Evolutionary conservation across 2,113 vertebrate species (phyloP).

Genomic region (Ammodytes marinus): DNA sequence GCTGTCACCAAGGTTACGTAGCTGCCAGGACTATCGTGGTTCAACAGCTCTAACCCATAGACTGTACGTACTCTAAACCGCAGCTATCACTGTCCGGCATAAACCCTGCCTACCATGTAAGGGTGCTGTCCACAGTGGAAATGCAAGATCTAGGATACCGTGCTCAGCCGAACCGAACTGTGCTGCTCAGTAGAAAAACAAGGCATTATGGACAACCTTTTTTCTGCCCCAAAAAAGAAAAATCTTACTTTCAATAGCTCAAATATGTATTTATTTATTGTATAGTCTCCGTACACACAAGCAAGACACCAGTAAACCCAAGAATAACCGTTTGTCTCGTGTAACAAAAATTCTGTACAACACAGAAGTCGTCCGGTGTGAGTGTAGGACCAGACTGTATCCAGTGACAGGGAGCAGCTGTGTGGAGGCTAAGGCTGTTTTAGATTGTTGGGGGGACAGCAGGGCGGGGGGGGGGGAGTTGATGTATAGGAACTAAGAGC

Average conservation of each 20-base stretch:
- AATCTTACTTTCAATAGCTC: background rate
- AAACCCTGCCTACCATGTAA: too few species aligned
- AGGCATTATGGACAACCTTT: too few species aligned
- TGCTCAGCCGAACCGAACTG: too few species aligned
- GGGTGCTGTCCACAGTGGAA: too few species aligned
- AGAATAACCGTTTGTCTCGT: conserved; percentile 2
- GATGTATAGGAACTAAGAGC: conserved; percentile 86
- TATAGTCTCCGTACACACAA: conserved; percentile 6
- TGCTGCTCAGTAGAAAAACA: too few species aligned
- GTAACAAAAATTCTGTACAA: background rate
- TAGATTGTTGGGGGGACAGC: conserved; percentile 59
- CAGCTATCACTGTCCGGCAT: too few species aligned
- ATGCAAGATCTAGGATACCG: too few species aligned
- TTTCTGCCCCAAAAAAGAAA: background rate
- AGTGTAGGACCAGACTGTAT: conserved; percentile 18
- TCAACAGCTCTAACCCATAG: too few species aligned
- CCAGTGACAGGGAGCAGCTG: conserved; percentile 60
- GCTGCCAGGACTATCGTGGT: too few species aligned
- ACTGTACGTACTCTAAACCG: too few species aligned
- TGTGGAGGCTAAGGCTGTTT: conserved; percentile 44
- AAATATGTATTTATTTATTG: background rate
- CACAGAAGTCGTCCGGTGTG: conserved; percentile 30
- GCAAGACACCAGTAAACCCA: conserved; percentile 21
- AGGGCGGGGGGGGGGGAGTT: conserved; percentile 61
- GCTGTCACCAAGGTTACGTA: too few species aligned